These are phyloP conservation scores for Andricus quercusramuli DNA, from an alignment of 2,888 invertebrate species.

Conservation along the genomic window DNA sequence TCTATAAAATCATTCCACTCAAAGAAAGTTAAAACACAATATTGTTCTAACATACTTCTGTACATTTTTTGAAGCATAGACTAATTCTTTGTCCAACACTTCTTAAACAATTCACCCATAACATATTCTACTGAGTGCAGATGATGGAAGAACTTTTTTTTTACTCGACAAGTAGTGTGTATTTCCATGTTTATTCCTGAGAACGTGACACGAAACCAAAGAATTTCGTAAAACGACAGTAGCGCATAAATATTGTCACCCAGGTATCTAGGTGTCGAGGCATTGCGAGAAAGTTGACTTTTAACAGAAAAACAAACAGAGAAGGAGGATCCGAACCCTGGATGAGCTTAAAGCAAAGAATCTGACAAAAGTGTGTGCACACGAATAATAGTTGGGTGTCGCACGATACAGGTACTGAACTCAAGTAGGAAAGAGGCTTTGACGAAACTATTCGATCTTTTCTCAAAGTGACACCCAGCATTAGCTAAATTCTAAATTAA, in stretches of 20 bases:
- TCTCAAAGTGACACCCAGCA: conserved; percentile 16
- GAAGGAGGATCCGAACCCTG: conserved; percentile 4
- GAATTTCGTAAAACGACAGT: conserved; percentile 40
- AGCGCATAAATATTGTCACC: conserved; percentile 38
- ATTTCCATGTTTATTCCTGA: conserved; percentile 9
- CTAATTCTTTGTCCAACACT: background rate
- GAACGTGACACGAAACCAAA: conserved; percentile 15
- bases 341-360: conserved; percentile 33
- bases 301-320: conserved; percentile 37
- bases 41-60: conserved; percentile 2
- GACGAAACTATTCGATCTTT: conserved; percentile 15
- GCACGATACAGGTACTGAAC: background rate
- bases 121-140: background rate
- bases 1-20: background rate
- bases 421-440: background rate
- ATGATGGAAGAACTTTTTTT: conserved; percentile 7
- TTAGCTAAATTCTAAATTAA: conserved; percentile 28
- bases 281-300: conserved; percentile 38
- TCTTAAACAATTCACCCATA: background rate
- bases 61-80: conserved; percentile 7
- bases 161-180: conserved; percentile 6
- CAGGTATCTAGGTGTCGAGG: conserved; percentile 29
- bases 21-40: background rate
- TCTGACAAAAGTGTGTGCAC: conserved; percentile 36
- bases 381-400: conserved; percentile 34